A percentile compares a stretch with the other conserved stretches of the same genome.
Conservation (phyloP, 1,140 invertebrate genomes). For the Ceratosolen fusciceps region DNA sequence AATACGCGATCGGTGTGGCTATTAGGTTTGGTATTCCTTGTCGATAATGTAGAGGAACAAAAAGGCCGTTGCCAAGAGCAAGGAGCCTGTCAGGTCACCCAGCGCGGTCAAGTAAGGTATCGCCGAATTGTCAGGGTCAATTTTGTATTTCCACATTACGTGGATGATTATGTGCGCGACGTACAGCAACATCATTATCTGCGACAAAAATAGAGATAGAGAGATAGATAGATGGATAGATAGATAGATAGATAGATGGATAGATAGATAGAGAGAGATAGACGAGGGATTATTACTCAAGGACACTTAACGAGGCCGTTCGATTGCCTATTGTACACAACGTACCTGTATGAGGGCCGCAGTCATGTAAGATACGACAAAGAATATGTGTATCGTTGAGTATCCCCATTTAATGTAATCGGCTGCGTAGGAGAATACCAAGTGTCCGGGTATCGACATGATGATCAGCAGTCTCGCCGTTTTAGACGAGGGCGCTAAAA, state of each 20-base stretch:
- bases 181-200: constrained; percentile 86
- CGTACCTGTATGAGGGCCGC: constrained; percentile 78
- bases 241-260: background rate
- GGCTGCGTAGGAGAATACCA: constrained; percentile 90
- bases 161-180: constrained; percentile 90
- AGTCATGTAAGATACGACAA: constrained; percentile 78
- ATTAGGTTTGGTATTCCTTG: constrained; percentile 52
- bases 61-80: constrained; percentile 88
- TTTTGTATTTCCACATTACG: constrained; percentile 90
- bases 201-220: constrained; percentile 49
- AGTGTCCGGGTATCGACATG: constrained; percentile 92
- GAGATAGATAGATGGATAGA: background rate
- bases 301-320: no score
- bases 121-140: constrained; percentile 97
- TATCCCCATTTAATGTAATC: constrained; percentile 77
- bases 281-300: background rate
- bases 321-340: no score
- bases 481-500: constrained; percentile 80
- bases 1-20: background rate
- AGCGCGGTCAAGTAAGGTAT: constrained; percentile 96
- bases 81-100: constrained; percentile 92
- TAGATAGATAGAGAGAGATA: no score
- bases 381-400: constrained; percentile 74
- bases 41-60: constrained; percentile 75
- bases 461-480: constrained; percentile 89